Evolutionary conservation across 2,113 vertebrate genomes (phyloP), one percentile per base, ranked within the genome.

Genomic region (Mustelus asterias): DNA sequence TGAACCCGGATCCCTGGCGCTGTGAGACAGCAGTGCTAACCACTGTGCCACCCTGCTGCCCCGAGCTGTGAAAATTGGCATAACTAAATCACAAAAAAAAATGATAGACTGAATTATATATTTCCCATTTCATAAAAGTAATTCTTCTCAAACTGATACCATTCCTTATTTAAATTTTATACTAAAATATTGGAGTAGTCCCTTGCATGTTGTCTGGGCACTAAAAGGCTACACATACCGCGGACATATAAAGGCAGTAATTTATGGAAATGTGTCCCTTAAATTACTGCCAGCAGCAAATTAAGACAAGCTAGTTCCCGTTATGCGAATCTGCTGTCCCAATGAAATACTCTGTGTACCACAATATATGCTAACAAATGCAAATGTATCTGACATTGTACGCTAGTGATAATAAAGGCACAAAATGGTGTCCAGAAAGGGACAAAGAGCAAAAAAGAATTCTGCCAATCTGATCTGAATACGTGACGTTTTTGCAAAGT

Each of bases 401-500:
- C 8, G 26, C 11, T 90, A 14, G 54, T 90, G 54, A 60, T 90
- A 16, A 60, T 63, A 60, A 60, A 90, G 29, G 48, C 86, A 48
- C 54, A 90, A 63, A 60, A 90, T 90, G 54, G 54, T 16, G 48
- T 90, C 88, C 29, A 60, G 54, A 90, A 33, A 63, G 11, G 33
- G 54, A 60, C 88, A 90, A 90, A 89, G 26, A 33, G 48, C 26
- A 58, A 89, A 54, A 54, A n/a, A 48, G 5, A 54, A 54, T 90
- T 90, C 54, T 63, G 48, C 88, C 88, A 90, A 33, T 90, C 13
- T 33, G 54, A 13, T 29, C 29, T n/a, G 88, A 90, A 90, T 60
- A 90, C 60, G 60, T 90, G n/a, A 90, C 54, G 0, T 58, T 90
- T 90, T 90, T 60, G 88, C 88, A 54, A 90, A 90, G n/a, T 90